A percentile compares a stretch with the other conserved stretches of the same genome.
phyloP scores from a whole-genome alignment of 1,140 invertebrate genomes.

The Drosophila melanica region DNA sequence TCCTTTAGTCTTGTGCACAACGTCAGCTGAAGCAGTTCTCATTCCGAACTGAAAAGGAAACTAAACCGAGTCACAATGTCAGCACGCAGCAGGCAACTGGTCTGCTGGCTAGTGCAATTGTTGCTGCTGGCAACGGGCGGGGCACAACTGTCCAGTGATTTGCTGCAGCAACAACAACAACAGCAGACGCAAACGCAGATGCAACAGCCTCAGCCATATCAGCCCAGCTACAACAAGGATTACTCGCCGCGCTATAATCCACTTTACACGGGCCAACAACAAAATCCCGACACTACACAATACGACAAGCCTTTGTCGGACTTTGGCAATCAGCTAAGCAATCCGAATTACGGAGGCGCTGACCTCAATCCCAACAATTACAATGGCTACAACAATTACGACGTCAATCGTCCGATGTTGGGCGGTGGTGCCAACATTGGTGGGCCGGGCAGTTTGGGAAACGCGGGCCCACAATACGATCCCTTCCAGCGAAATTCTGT shows the following conservation, averaged over 20 bases:
- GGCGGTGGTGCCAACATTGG: constrained; percentile 47
- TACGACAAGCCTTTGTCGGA: constrained; percentile 72
- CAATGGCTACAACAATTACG: constrained; percentile 56
- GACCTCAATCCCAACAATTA: constrained; percentile 34
- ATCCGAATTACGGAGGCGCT: constrained; percentile 30
- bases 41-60: constrained; percentile 10
- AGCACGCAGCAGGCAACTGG: constrained; percentile 19
- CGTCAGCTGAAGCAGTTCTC: constrained; percentile 40
- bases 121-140: constrained; percentile 42
- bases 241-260: constrained; percentile 78
- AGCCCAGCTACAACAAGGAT: constrained; percentile 76
- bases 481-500: constrained; percentile 70
- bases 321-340: constrained; percentile 49
- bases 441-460: constrained; percentile 43
- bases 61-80: constrained; percentile 52
- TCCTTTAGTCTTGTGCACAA: constrained; percentile 56
- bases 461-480: constrained; percentile 63
- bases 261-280: constrained; percentile 68
- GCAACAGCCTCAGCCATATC: constrained; percentile 63
- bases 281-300: constrained; percentile 47
- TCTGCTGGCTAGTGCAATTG: constrained; percentile 36
- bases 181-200: constrained; percentile 24
- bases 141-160: constrained; percentile 56
- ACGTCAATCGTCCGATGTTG: constrained; percentile 39
- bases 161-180: constrained; percentile 29